These are phyloP conservation scores for Bombyx mori DNA, from an alignment of 1,140 invertebrate species.

Conservation along the genomic window ASM3026992v2 NC_085129.1:21475501-21476000, in stretches of 20 bases:
- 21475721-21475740: constrained; percentile 69
- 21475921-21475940: neutral
- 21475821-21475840: constrained; percentile 68
- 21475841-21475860: too few species aligned
- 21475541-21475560: neutral
- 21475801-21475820: constrained; percentile 71
- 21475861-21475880: too few species aligned
- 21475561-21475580: too few species aligned
- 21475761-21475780: constrained; percentile 75
- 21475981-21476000: neutral
- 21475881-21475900: neutral
- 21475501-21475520: constrained; percentile 90
- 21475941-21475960: neutral
- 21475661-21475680: too few species aligned
- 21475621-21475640: too few species aligned
- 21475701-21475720: constrained; percentile 29
- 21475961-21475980: neutral
- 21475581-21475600: too few species aligned
- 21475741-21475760: constrained; percentile 73
- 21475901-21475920: neutral
- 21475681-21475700: neutral
- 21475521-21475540: neutral
- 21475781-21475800: constrained; percentile 75
- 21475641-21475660: too few species aligned
- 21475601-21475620: too few species aligned